Base-by-base conservation (phyloP, 1,140 invertebrate genomes). In the Drosophila aff. region DNA sequence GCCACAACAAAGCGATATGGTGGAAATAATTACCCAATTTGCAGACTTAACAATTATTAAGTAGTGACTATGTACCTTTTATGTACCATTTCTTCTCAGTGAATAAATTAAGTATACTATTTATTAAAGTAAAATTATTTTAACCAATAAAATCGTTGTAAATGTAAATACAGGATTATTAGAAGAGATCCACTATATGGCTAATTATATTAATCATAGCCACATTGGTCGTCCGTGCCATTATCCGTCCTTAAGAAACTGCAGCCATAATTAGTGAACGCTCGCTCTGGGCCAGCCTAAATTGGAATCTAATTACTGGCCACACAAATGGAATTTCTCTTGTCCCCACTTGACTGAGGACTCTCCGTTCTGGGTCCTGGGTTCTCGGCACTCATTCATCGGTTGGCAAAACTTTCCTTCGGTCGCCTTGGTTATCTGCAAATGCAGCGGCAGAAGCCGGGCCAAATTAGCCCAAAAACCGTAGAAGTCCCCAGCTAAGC, bases 251-350 rank as follows among this genome's bases (percentile, higher is more conserved):
- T 28, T 15, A 28, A 64, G 40, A 33, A 52, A 11, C 31, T 28
- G 41, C 38, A 46, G 38, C 2, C 65, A n/a, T 58, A 47, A 71
- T 50, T 72, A 72, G 67, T 52, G 68, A 44, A 55, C 23, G 26
- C 23, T 21, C 28, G 28, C 16, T 43, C 23, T 33, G 40, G 55
- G 59, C 38, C 62, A 38, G 47, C 50, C 44, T 46, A 82, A 82
- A 82, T 79, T 65, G 60, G 55, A 89, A 90, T 81, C 85, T 90
- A 89, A 90, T 90, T 89, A 89, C 77, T 66, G 65, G 59, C 74
- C 69, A 69, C 73, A 84, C 81, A 60, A 84, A 81, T 74, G 81
- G 52, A 81, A 77, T 81, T 64, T 47, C 38, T 49, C 31, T 41
- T 28, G 31, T 65, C 55, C 40, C 57, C 53, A 43, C 31, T 62